Evolutionary conservation across 2,113 vertebrate genomes (phyloP).

Genomic region (Grantiella picta): DNA sequence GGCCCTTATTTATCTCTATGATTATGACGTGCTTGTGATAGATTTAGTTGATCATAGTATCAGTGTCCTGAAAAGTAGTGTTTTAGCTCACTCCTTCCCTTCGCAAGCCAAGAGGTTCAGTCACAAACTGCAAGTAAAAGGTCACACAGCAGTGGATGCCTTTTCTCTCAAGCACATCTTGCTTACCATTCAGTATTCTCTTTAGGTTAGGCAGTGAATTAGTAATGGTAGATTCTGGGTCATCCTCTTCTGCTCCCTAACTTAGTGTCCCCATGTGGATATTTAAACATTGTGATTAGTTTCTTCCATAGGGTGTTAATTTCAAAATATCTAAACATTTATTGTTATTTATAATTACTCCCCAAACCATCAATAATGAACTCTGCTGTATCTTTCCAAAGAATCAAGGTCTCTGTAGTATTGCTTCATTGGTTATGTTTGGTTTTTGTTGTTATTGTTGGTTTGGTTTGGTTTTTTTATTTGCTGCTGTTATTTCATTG

Average conservation of each 20-base stretch:
- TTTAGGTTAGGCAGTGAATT: background rate
- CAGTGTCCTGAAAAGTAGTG: background rate
- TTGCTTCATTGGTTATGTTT: background rate
- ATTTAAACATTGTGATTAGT: background rate
- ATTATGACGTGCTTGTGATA: background rate
- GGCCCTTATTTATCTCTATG: background rate
- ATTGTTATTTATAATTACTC: background rate
- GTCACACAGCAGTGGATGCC: background rate
- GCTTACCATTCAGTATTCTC: background rate
- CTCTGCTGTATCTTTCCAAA: background rate
- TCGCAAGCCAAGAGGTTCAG: background rate
- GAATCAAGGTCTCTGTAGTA: background rate
- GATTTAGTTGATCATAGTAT: background rate
- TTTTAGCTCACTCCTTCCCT: background rate
- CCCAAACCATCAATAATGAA: background rate
- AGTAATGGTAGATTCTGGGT: background rate
- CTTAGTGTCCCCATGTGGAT: background rate
- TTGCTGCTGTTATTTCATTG: background rate
- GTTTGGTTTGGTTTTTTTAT: background rate
- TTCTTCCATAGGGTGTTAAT: background rate
- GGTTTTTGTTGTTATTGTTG: too few species aligned
- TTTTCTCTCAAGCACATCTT: background rate
- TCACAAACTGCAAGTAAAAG: background rate
- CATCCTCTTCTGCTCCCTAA: background rate
- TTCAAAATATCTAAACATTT: background rate